A percentile compares a stretch with the other conserved stretches of the same genome.
Evolutionary conservation across 2,888 invertebrate species (phyloP).

Genomic region (Willowsia nigromaculata): DNA sequence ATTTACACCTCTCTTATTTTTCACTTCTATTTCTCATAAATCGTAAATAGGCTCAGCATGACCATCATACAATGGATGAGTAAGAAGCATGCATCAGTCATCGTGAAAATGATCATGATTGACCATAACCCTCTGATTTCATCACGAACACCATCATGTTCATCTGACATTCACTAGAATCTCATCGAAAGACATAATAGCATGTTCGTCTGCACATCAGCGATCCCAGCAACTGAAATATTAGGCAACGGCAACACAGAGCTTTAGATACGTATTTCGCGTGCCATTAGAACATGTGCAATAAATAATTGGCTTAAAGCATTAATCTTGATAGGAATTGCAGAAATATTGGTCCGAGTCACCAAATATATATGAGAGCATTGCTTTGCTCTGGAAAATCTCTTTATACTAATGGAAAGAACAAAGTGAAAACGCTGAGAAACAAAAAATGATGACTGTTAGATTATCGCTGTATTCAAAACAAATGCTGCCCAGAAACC

Average conservation of each 20-base stretch:
- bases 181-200: background rate
- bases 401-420: background rate
- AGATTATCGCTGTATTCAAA: background rate
- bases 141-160: background rate
- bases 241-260: too few species aligned
- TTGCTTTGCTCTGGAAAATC: background rate
- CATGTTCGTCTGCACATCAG: background rate
- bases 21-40: background rate
- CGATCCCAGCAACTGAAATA: conserved; percentile 10
- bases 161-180: background rate
- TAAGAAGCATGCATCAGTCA: conserved; percentile 13
- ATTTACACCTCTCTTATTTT: background rate
- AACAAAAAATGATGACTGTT: conserved; percentile 23
- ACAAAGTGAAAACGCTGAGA: background rate
- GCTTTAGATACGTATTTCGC: conserved; percentile 47
- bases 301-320: conserved; percentile 60
- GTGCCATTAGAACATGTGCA: conserved; percentile 50
- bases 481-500: background rate
- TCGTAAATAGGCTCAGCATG: conserved; percentile 30
- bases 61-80: background rate
- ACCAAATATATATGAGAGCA: background rate
- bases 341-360: background rate
- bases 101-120: conserved; percentile 22
- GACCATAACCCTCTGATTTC: conserved; percentile 5
- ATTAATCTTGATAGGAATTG: conserved; percentile 55